Percentiles rank a stretch among this genome's conserved stretches.
These are phyloP conservation scores for Solea senegalensis DNA, from an alignment of 2,113 vertebrate genomes.

Conservation along the genomic window DNA sequence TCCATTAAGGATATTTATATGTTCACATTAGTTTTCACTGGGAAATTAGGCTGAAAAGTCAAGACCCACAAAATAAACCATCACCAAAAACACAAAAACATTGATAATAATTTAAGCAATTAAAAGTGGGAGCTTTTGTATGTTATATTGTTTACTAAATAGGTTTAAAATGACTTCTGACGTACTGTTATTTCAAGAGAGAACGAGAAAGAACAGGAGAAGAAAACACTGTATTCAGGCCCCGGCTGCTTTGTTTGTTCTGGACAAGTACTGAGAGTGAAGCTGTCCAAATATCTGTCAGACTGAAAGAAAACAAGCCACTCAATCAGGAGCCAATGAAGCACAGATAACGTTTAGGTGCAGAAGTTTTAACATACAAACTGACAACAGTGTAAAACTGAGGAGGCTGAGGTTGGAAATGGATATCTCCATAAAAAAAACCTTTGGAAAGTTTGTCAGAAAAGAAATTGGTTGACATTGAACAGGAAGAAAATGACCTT, in stretches of 20 bases:
- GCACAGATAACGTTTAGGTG: constrained; percentile 13
- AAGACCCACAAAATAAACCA: too few relatives aligned
- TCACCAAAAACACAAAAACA: not conserved
- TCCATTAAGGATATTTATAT: constrained; percentile 4
- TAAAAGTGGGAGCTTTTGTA: not conserved
- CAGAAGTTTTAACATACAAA: not conserved
- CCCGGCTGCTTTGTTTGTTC: constrained; percentile 21
- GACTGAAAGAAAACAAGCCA: constrained; percentile 41
- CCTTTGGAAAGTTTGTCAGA: not conserved
- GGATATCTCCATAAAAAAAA: not conserved
- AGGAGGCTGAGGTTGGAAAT: not conserved
- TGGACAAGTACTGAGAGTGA: constrained; percentile 30
- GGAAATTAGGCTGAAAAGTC: too few relatives aligned
- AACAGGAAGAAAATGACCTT: not conserved
- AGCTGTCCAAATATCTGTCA: constrained; percentile 45
- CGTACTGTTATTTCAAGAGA: not conserved
- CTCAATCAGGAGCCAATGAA: not conserved
- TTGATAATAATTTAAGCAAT: not conserved
- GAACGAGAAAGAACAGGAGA: constrained; percentile 13
- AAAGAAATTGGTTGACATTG: constrained; percentile 1
- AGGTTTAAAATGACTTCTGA: too few relatives aligned
- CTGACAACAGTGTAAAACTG: not conserved
- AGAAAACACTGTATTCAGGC: constrained; percentile 13
- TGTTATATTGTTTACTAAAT: not conserved
- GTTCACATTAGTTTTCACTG: too few relatives aligned